Percentiles rank a stretch among this genome's conserved stretches.
phyloP scores from a whole-genome alignment of 2,888 invertebrate genomes.

The Heliconius sara region DNA sequence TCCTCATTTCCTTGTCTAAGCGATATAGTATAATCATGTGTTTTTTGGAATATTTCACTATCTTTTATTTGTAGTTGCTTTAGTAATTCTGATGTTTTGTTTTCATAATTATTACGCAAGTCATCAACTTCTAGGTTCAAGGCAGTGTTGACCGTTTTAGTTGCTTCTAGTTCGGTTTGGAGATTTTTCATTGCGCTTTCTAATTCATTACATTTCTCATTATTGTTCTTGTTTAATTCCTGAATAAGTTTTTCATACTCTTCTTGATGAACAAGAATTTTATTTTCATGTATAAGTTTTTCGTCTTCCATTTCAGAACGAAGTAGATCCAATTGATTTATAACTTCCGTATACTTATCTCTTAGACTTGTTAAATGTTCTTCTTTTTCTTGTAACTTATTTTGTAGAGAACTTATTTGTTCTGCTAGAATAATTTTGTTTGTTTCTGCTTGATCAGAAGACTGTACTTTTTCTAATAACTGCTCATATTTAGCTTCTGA shows the following conservation, averaged over 20 bases:
- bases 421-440: slow-evolving; percentile 72
- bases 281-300: slow-evolving; percentile 74
- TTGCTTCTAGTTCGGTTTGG: slow-evolving; percentile 59
- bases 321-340: slow-evolving; percentile 72
- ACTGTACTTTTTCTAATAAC: slow-evolving; percentile 74
- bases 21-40: slow-evolving; percentile 66
- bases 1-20: slow-evolving; percentile 72
- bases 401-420: slow-evolving; percentile 73
- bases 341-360: slow-evolving; percentile 71
- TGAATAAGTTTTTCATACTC: slow-evolving; percentile 73
- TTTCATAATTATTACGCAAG: slow-evolving; percentile 55
- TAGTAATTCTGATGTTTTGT: slow-evolving; percentile 60
- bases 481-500: slow-evolving; percentile 79
- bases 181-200: slow-evolving; percentile 59
- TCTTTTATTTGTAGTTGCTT: slow-evolving; percentile 69
- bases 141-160: slow-evolving; percentile 60
- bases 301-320: slow-evolving; percentile 79
- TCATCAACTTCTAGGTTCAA: slow-evolving; percentile 60
- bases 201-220: slow-evolving; percentile 56
- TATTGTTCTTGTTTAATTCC: slow-evolving; percentile 60
- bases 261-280: slow-evolving; percentile 73
- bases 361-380: slow-evolving; percentile 71
- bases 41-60: slow-evolving; percentile 73
- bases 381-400: slow-evolving; percentile 76
- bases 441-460: slow-evolving; percentile 77